Percentiles rank a stretch among this genome's conserved stretches.
Conservation (phyloP, 2,113 vertebrate genomes). For the Phyllostomus hastatus region DNA sequence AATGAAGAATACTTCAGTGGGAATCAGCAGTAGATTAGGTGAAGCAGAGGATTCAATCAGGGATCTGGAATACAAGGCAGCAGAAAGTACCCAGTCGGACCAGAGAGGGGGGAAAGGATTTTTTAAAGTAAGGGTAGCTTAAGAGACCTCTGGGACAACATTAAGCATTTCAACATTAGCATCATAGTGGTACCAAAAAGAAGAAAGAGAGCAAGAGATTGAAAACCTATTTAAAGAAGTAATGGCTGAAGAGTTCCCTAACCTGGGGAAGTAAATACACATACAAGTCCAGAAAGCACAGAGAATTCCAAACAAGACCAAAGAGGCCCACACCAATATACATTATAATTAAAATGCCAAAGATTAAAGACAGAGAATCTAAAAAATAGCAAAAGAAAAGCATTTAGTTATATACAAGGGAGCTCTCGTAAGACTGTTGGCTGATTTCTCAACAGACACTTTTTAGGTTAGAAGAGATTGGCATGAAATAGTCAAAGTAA, state of each 20-base stretch:
- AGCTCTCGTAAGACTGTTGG: not conserved
- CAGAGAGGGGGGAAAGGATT: no score
- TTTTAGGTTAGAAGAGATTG: not conserved
- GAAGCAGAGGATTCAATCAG: not conserved
- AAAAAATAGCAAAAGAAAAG: not conserved
- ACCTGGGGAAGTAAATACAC: no score
- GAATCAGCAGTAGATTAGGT: not conserved
- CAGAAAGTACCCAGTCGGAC: not conserved
- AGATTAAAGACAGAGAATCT: not conserved
- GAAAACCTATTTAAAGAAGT: not conserved
- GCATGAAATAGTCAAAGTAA: not conserved
- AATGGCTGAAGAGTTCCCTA: not conserved
- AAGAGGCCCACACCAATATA: not conserved
- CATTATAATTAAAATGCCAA: not conserved
- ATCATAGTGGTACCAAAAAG: not conserved
- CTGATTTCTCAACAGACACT: not conserved
- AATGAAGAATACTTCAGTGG: not conserved
- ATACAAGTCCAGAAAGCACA: not conserved
- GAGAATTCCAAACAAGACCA: not conserved
- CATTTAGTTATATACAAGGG: not conserved
- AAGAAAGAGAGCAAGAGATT: not conserved
- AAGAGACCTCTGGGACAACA: not conserved
- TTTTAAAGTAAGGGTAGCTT: not conserved
- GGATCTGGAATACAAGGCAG: not conserved
- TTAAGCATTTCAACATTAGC: not conserved